A percentile compares a stretch with the other conserved stretches of the same genome.
Conservation (phyloP, 2,113 vertebrate genomes). For the Cacatua alba region DNA sequence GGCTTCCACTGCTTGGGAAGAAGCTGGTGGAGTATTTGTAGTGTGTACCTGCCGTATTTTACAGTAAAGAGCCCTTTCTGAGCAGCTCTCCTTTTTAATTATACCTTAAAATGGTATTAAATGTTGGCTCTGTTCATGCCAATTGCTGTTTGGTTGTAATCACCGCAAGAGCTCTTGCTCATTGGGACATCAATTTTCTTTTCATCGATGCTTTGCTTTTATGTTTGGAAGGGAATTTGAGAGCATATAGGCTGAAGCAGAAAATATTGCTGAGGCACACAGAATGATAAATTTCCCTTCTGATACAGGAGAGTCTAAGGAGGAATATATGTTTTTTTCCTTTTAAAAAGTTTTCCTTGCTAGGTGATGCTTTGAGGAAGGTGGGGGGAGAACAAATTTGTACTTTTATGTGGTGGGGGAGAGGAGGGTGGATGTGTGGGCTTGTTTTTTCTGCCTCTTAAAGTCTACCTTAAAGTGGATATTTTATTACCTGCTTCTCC, state of each 20-base stretch:
- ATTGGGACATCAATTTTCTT: constrained; percentile 65
- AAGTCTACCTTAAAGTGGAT: constrained; percentile 56
- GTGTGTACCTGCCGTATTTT: constrained; percentile 48
- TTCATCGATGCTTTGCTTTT: constrained; percentile 66
- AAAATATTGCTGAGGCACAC: constrained; percentile 49
- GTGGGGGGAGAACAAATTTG: not conserved
- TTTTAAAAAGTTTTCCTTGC: constrained; percentile 47
- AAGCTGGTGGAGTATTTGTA: constrained; percentile 29
- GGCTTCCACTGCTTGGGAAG: constrained; percentile 7
- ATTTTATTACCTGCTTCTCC: constrained; percentile 56
- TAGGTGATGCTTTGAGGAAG: constrained; percentile 21
- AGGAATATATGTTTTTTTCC: constrained; percentile 44
- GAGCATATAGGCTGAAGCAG: constrained; percentile 55
- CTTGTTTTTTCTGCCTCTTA: constrained; percentile 42
- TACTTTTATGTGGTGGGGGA: constrained; percentile 13
- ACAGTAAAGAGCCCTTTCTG: constrained; percentile 47
- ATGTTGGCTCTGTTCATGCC: constrained; percentile 50
- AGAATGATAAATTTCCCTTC: constrained; percentile 56
- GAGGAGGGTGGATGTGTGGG: not conserved
- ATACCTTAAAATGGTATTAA: constrained; percentile 64
- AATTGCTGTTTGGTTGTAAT: constrained; percentile 67
- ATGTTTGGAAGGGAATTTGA: constrained; percentile 64
- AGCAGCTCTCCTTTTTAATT: constrained; percentile 69
- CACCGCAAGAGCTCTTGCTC: constrained; percentile 53
- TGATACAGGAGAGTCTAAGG: constrained; percentile 36